Conservation (phyloP, 2,113 vertebrate genomes). For the Microcebus lehilahytsara region DNA sequence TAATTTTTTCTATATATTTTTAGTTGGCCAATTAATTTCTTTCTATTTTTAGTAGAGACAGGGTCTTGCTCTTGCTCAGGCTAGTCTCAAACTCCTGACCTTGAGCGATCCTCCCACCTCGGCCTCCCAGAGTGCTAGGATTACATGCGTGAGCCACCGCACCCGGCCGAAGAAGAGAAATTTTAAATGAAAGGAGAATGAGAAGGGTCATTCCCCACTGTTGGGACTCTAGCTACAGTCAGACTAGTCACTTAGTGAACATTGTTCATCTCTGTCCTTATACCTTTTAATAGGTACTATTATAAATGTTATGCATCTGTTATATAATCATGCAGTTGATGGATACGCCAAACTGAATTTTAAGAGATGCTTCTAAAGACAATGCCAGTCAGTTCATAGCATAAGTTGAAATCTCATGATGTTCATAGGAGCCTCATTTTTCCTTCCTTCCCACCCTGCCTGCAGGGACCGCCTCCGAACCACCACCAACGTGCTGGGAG, state of each 20-base stretch:
- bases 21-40: too few species aligned
- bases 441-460: not conserved
- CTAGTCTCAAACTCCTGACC: too few species aligned
- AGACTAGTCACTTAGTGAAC: not conserved
- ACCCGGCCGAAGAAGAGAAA: not conserved
- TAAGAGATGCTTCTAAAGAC: not conserved
- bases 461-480: slow-evolving; percentile 95
- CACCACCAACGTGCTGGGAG: slow-evolving; percentile 95
- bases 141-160: too few species aligned
- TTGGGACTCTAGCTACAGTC: not conserved
- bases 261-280: not conserved
- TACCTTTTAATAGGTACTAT: not conserved
- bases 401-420: not conserved
- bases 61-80: too few species aligned
- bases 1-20: too few species aligned
- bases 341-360: not conserved
- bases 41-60: too few species aligned
- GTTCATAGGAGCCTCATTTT: not conserved
- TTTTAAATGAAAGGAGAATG: slow-evolving; percentile 7
- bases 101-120: too few species aligned
- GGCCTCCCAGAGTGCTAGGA: too few species aligned
- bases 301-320: not conserved
- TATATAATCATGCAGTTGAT: not conserved
- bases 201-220: not conserved
- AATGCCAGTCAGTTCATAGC: not conserved